phyloP scores from a whole-genome alignment of 92 coral and sea anemone species.

The Parazoanthus darwini region DNA sequence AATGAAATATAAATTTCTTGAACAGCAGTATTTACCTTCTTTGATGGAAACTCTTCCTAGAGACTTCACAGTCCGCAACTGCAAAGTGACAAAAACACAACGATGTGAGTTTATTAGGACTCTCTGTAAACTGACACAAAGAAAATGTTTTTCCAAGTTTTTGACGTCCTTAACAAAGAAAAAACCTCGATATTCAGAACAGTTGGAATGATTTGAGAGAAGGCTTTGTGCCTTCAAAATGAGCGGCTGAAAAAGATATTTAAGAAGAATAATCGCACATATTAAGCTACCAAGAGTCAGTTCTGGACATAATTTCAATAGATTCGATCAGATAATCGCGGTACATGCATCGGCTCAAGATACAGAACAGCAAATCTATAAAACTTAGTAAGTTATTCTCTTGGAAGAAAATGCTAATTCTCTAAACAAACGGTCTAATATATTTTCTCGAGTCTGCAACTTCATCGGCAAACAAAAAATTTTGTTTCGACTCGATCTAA shows the following conservation, averaged over 20 bases:
- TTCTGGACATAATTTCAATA: background rate
- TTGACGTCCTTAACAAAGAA: background rate
- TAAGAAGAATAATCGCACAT: background rate
- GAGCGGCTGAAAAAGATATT: background rate
- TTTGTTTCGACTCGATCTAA: background rate
- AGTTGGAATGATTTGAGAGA: background rate
- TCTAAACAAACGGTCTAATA: background rate
- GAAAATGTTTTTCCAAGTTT: background rate
- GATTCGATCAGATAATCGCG: background rate
- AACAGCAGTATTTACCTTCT: constrained; percentile 65
- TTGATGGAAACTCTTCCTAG: constrained; percentile 85
- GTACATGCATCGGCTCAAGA: background rate
- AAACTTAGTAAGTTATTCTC: background rate
- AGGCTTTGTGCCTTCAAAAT: background rate
- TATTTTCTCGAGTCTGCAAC: background rate
- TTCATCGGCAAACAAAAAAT: background rate
- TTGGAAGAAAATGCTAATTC: background rate
- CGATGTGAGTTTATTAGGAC: constrained; percentile 15
- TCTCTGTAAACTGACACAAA: background rate
- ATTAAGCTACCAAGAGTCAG: background rate
- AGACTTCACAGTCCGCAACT: constrained; percentile 89
- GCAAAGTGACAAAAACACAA: constrained; percentile 31
- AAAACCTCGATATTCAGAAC: background rate
- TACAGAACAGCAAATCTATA: background rate
- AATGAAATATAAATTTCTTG: background rate